Evolutionary conservation across 2,797 vertebrate genomes (phyloP), one percentile per base, ranked within the genome.

Genomic region (Ptychobarbus kaznakovi): DNA sequence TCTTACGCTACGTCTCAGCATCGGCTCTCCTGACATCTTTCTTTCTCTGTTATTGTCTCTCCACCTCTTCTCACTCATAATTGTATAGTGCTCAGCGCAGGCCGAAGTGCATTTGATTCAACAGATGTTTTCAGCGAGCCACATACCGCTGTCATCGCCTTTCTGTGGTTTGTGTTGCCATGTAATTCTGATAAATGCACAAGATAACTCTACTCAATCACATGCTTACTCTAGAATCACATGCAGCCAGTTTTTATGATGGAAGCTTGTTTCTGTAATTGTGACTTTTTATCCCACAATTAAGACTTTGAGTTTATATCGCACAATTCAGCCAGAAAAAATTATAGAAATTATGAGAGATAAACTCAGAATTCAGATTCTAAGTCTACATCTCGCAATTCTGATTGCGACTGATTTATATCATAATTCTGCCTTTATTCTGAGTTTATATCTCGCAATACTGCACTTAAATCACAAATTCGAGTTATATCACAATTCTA

Each of bases 61-160:
- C 76, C 78, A 16, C 61, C 38, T 84, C 80, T 88, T 88, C 78
- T 81, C 81, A 79, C 65, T 65, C 18, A 84, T 85, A 86, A 85
- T 87, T 83, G 56, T 51, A 76, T 46, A 81, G 80, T 76, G 58
- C 63, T 85, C 77, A 84, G 81, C n/a, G 32, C 68, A 70, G 58
- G 11, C 87, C 72, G 80, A 83, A 87, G 79, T 75, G 83, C 81
- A 68, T 86, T 87, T 75, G 74, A 86, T 86, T 80, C 86, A 90
- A 87, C 87, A 89, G 92, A 89, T 88, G 88, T 89, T 83, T 80
- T 81, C 74, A 49, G 20, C 25, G n/a, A 28, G 85, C 61, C 79
- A 66, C 79, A 42, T 15, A 44, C 18, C 15, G 61, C 80, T 32
- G 32, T 38, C 13, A 6, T 6, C 6, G 3, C 11, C 25, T 49